These are phyloP conservation scores for Myotis brandtii DNA, from an alignment of 2,113 vertebrate species.

Conservation along the genomic window DNA sequence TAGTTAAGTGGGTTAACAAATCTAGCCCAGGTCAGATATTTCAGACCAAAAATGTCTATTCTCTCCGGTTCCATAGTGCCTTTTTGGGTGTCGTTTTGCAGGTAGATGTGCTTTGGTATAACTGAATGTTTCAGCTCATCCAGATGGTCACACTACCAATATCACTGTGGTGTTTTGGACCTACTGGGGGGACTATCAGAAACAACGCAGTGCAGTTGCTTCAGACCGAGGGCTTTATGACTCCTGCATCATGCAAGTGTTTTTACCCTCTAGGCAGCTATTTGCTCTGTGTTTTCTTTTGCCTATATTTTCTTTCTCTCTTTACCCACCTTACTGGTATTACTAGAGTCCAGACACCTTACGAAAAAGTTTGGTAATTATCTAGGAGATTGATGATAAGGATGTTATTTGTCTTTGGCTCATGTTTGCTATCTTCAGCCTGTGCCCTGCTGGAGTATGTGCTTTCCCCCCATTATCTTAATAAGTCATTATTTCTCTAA, in stretches of 20 bases:
- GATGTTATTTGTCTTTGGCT: not conserved
- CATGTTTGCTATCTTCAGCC: not conserved
- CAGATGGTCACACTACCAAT: not conserved
- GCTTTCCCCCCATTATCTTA: not conserved
- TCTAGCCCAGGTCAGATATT: not conserved
- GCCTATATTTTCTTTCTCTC: not conserved
- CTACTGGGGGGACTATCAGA: not conserved
- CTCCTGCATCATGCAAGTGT: not conserved
- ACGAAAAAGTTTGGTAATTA: not conserved
- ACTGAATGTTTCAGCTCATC: not conserved
- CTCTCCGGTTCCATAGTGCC: not conserved
- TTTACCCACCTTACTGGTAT: not conserved
- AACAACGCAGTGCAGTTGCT: not conserved
- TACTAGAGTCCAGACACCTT: not conserved
- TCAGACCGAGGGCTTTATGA: not conserved
- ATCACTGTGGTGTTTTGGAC: not conserved
- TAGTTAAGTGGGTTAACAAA: slow-evolving; percentile 1
- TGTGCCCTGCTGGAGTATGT: not conserved
- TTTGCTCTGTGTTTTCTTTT: not conserved
- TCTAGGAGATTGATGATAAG: not conserved
- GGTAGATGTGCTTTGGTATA: not conserved
- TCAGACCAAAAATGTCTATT: not conserved
- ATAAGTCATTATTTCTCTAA: slow-evolving; percentile 28
- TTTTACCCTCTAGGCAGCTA: not conserved
- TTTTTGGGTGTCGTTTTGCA: slow-evolving; percentile 15